Percentiles rank a stretch among this genome's conserved stretches.
Evolutionary conservation across 2,888 invertebrate genomes (phyloP).

Genomic region (Drosophila bunnanda): DNA sequence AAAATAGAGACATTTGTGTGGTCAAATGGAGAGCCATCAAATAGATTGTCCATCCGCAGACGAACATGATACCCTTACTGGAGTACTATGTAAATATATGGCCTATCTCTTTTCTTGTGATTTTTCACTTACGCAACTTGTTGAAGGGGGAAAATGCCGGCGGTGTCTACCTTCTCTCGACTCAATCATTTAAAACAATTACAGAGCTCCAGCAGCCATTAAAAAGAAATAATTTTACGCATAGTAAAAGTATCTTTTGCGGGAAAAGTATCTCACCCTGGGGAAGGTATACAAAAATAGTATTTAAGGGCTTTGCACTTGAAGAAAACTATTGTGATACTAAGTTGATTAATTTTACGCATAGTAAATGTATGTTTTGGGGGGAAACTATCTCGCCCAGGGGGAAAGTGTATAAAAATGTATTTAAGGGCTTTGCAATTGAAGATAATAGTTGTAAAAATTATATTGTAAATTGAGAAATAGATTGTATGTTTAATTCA

Average conservation of each 20-base stretch:
- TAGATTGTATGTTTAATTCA: background rate
- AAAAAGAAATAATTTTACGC: constrained; percentile 42
- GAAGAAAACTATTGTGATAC: background rate
- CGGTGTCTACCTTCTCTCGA: constrained; percentile 21
- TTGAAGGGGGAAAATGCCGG: constrained; percentile 25
- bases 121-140: constrained; percentile 57
- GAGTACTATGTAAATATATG: background rate
- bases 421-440: constrained; percentile 19
- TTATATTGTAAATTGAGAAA: background rate
- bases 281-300: background rate
- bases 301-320: constrained; percentile 19
- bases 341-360: constrained; percentile 30
- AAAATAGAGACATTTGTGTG: constrained; percentile 63
- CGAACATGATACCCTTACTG: constrained; percentile 8
- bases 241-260: constrained; percentile 21
- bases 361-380: constrained; percentile 19
- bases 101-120: constrained; percentile 6
- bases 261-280: constrained; percentile 20
- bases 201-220: constrained; percentile 41
- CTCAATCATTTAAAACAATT: constrained; percentile 60
- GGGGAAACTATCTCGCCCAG: constrained; percentile 19
- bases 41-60: constrained; percentile 13
- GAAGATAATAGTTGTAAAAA: background rate
- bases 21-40: constrained; percentile 24
- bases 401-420: background rate